Base-by-base conservation (phyloP, 92 coral and sea anemone species). In the Pocillopora meandrina region DNA sequence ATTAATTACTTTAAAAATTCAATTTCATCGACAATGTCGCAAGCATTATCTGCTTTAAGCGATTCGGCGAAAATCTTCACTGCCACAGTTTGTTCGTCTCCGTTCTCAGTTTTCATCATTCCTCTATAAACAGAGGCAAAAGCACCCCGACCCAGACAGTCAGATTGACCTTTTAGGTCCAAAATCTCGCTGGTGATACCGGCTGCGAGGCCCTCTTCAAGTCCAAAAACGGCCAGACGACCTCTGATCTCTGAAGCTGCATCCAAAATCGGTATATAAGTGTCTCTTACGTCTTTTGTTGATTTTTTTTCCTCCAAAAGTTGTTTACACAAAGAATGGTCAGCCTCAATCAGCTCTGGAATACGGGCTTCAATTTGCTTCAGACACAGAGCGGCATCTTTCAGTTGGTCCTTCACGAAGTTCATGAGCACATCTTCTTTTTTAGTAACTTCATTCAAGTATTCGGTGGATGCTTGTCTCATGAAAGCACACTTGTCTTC, bases 111-210 rank as follows among this genome's bases (percentile, higher is more conserved):
- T 74, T 16, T 36, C 23, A 89, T n/a, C 42, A 61, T 84, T 36
- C 90, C 92, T 19, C 58, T 72, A 74, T 89, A 85, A 13, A 89
- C 90, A 65, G 21, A 9, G 18, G 87, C 77, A 85, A 80, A 89
- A 5, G 62, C 69, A 63, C 84, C 90, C 21, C n/a, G 13, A 26
- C 90, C 90, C 17, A 89, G 80, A 56, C 69, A 66, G 20, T 70
- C 55, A 14, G 71, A 49, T 0, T 0, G 9, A 34, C 71, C 71
- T 62, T 90, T 56, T 87, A 90, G 86, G 4, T 80, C 87, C 10
- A 90, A 70, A 19, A 71, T 69, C 56, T 55, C 76, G 69, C 23
- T 21, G 55, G 33, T 72, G 14, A 81, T 52, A 8, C 61, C 79
- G 59, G 23, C 17, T 23, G 79, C 59, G 8, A 77, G 74, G 16